Base-by-base conservation (phyloP, 2,888 invertebrate genomes). In the Macrosoma leucophasiata region DNA sequence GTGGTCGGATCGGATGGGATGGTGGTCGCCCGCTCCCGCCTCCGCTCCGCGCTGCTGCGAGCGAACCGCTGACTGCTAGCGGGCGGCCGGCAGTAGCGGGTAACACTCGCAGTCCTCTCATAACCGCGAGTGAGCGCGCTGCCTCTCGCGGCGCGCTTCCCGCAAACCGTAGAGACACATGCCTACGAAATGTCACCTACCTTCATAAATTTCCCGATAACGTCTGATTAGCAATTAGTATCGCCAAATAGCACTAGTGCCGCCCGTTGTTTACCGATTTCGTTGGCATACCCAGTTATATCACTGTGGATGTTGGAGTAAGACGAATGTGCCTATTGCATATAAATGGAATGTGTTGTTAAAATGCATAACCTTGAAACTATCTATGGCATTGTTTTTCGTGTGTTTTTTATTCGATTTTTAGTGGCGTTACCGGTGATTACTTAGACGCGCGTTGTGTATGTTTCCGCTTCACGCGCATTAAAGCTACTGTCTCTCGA, bases 41-140 rank as follows among this genome's bases (percentile, higher is more conserved):
- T 30, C 27, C 39, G 38, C 40, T 33, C 6, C 30, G 40, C 36
- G 41, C 43, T 32, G 37, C n/a, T 36, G 42, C 62, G 62, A 59
- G 36, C 46, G 41, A 50, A 52, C 57, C 50, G 46, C 43, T 55
- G 55, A 46, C 40, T 43, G 53, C 40, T 41, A 48, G 39, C 27
- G 21, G 35, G 46, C 52, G 48, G 41, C 36, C 34, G 34, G 34
- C 38, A 36, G 32, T n/a, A 47, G 58, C 66, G 57, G 51, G 43
- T 48, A 64, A 50, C 63, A 68, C 65, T 69, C 46, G 73, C 81
- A 82, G 82, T 82, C 61, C 71, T 70, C 76, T 66, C 62, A 64
- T 63, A 76, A 69, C 81, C 79, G 78, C 77, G 74, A 76, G 68
- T 70, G 81, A 79, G 82, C 76, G 78, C 77, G 81, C 76, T 75